Conservation (phyloP, 2,113 vertebrate genomes). For the Urocitellus parryii region DNA sequence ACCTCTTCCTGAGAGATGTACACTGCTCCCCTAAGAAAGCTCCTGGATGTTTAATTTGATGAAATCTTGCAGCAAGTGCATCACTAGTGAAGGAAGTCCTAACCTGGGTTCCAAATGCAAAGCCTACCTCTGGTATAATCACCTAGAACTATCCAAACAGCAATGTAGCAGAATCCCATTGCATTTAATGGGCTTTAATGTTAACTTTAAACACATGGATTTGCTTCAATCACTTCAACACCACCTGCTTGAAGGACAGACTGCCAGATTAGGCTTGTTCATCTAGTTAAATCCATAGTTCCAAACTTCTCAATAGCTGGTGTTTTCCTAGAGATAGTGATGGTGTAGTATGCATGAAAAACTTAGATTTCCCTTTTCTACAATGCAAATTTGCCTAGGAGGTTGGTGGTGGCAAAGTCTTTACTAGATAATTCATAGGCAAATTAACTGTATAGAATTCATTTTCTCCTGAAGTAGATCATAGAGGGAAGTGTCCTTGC, state of each 20-base stretch:
- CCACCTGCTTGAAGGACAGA: constrained; percentile 48
- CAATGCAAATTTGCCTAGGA: neutral
- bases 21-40: neutral
- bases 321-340: neutral
- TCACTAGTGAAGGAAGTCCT: neutral
- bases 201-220: constrained; percentile 5
- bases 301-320: neutral
- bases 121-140: neutral
- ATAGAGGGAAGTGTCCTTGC: neutral
- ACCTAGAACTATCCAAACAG: neutral
- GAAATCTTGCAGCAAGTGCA: neutral
- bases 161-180: neutral
- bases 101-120: neutral
- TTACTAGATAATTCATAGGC: neutral
- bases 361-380: neutral
- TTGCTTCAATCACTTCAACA: constrained; percentile 37
- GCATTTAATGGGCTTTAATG: neutral
- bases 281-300: neutral
- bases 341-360: neutral
- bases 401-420: neutral
- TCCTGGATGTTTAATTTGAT: neutral
- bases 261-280: constrained; percentile 49
- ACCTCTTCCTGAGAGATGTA: neutral
- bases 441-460: neutral
- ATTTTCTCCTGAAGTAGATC: constrained; percentile 27